Conservation (phyloP, 1,140 invertebrate genomes). For the Caenorhabditis remanei region DNA sequence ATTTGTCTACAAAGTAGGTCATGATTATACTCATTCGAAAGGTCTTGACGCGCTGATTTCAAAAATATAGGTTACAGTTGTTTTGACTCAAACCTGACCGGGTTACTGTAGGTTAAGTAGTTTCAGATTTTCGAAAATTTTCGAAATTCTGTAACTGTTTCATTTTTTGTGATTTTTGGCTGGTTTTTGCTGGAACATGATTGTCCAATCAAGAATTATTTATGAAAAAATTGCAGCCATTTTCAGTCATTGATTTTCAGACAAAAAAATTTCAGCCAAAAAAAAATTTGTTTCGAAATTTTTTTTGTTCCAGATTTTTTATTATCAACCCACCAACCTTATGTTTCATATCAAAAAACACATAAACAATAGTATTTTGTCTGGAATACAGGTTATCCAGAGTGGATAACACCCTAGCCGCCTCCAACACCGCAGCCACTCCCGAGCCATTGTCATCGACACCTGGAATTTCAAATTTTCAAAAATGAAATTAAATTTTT, state of each 20-base stretch:
- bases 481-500: neutral
- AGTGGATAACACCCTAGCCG: conserved; percentile 37
- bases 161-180: too few species aligned
- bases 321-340: neutral
- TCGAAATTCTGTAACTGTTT: neutral
- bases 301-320: neutral
- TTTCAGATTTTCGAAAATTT: neutral
- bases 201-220: too few species aligned
- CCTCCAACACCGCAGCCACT: conserved; percentile 56
- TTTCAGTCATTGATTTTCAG: too few species aligned
- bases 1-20: too few species aligned
- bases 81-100: too few species aligned
- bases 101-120: too few species aligned
- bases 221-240: too few species aligned
- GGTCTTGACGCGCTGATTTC: too few species aligned
- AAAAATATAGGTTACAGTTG: too few species aligned
- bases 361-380: conserved; percentile 56
- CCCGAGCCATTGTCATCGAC: conserved; percentile 63
- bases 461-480: neutral
- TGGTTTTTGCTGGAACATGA: too few species aligned
- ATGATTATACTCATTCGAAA: too few species aligned
- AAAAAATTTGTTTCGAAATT: neutral
- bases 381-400: conserved; percentile 56
- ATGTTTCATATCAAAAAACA: conserved; percentile 64
- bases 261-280: too few species aligned